Evolutionary conservation across 2,797 vertebrate species (phyloP), one percentile per base, ranked within the genome.

Genomic region (Silurus lanzhouensis): DNA sequence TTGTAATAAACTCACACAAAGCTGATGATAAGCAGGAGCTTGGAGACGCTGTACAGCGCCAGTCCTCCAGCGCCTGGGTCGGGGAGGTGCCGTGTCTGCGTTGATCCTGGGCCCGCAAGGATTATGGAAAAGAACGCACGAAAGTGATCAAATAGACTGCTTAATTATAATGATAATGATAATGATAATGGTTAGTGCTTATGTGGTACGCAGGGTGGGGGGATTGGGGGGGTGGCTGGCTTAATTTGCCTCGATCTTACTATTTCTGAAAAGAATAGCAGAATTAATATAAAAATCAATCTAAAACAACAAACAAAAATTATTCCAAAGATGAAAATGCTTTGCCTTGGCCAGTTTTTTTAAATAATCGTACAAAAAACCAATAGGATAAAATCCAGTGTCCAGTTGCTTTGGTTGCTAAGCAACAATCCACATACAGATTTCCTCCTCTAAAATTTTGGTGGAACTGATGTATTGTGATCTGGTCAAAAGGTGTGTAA

Each of bases 1-100:
- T 85, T 44, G 81, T 38, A 4, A 46, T 14, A 57, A 71, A 93
- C 98, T 92, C 95, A 99, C 98, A 99, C 97, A 90, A 97, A 99
- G 93, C 97, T 99, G 94, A 99, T 97, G 93, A 99, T 94, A 86
- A 99, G 95, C 91, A 99, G 96, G 90, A 99, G 94, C 93, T 96
- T 99, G 91, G 98, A 99, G 91, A 99, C 96, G 0, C 96, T 98
- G 94, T 98, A 98, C 61, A 99, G 94, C 70, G 97, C 97, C 85
- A 97, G 94, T 90, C 96, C 94, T 2, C 88, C 94, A 20, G 96
- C 92, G 88, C 95, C 93, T 46, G 96, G 96, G 89, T 98, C 97
- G 0, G 97, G 96, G 89, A 97, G 91, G 89, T 97, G 96, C 91
- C 97, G 93, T n/a, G 98, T 99, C 92, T 99, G 98, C 0, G 98